A percentile compares a stretch with the other conserved stretches of the same genome.
These are phyloP conservation scores for Hypomecis punctinalis DNA, from an alignment of 2,888 invertebrate species.

Conservation along the genomic window DNA sequence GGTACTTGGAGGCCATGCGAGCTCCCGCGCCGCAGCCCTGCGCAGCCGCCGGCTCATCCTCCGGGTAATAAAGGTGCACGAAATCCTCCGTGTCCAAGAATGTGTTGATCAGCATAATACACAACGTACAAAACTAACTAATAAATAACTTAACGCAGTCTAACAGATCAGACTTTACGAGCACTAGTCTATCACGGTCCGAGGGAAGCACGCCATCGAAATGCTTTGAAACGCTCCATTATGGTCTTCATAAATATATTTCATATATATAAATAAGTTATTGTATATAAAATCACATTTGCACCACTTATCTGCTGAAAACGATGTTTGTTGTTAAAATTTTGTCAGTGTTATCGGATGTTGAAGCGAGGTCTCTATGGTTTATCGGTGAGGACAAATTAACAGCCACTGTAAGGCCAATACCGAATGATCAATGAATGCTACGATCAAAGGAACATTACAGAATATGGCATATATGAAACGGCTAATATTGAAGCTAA, in stretches of 20 bases:
- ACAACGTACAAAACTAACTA: slow-evolving; percentile 69
- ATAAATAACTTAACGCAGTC: slow-evolving; percentile 75
- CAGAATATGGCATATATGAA: background rate
- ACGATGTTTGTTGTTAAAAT: slow-evolving; percentile 33
- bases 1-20: slow-evolving; percentile 78
- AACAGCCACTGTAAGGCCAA: slow-evolving; percentile 49
- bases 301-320: slow-evolving; percentile 68
- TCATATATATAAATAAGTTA: slow-evolving; percentile 62
- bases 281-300: slow-evolving; percentile 80
- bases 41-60: slow-evolving; percentile 75
- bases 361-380: slow-evolving; percentile 46
- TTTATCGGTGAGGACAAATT: slow-evolving; percentile 46
- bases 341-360: slow-evolving; percentile 37
- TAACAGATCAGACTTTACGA: slow-evolving; percentile 72
- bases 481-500: background rate
- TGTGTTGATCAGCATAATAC: slow-evolving; percentile 83
- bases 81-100: slow-evolving; percentile 84
- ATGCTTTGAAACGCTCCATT: slow-evolving; percentile 75
- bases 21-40: slow-evolving; percentile 80
- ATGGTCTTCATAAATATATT: slow-evolving; percentile 56
- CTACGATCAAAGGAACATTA: slow-evolving; percentile 3
- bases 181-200: slow-evolving; percentile 64
- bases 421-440: slow-evolving; percentile 13
- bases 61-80: slow-evolving; percentile 81
- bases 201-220: slow-evolving; percentile 74